Conservation (phyloP, 2,797 vertebrate species). For the Australoheros facetus region DNA sequence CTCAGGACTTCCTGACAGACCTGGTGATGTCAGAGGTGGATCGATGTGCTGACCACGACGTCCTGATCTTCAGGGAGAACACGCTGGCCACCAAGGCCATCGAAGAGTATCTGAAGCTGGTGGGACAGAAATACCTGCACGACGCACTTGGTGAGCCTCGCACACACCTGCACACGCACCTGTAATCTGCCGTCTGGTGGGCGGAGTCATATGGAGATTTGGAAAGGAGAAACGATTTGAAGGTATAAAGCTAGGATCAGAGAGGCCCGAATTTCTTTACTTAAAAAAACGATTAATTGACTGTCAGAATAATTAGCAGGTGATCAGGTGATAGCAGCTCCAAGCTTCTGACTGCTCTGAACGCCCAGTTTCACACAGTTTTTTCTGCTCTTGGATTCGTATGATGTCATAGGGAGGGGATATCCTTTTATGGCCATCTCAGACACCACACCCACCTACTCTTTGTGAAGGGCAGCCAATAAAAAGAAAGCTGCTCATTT, state of each 20-base stretch:
- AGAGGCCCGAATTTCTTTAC: neutral
- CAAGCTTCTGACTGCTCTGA: neutral
- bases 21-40: conserved; percentile 97
- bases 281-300: neutral
- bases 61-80: conserved; percentile 97
- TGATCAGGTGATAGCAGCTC: neutral
- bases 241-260: neutral
- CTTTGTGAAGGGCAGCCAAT: neutral
- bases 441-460: neutral
- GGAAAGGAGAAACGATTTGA: neutral
- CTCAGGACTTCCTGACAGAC: conserved; percentile 94
- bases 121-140: conserved; percentile 95
- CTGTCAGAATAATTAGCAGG: accelerated
- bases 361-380: neutral
- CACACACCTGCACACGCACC: neutral
- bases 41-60: conserved; percentile 94
- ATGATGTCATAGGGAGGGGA: accelerated
- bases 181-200: neutral
- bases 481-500: neutral
- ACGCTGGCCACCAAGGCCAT: conserved; percentile 96
- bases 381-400: neutral
- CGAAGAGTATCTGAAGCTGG: conserved; percentile 95
- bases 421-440: neutral
- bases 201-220: neutral
- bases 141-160: conserved; percentile 89